Conservation (phyloP, 2,888 invertebrate species). For the Drosophila putrida region DNA sequence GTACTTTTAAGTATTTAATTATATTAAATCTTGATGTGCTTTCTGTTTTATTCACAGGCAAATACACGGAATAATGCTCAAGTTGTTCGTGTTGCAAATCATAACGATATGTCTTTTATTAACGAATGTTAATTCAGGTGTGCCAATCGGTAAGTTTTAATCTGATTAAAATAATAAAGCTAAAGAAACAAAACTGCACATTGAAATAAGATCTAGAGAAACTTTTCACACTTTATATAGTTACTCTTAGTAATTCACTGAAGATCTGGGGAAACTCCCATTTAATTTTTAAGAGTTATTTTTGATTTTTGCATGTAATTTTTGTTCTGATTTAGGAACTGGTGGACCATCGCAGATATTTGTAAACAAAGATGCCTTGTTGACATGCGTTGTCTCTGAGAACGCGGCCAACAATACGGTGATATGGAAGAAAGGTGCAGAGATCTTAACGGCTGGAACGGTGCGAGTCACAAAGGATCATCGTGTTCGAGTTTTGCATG, state of each 20-base stretch:
- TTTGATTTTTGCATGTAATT: background rate
- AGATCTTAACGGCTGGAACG: conserved; percentile 91
- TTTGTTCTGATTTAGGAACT: conserved; percentile 72
- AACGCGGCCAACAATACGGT: conserved; percentile 88
- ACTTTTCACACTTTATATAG: background rate
- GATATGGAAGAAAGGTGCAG: conserved; percentile 91
- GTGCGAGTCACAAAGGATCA: conserved; percentile 91
- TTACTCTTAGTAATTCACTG: no score
- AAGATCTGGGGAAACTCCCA: no score
- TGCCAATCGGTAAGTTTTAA: conserved; percentile 79
- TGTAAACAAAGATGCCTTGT: conserved; percentile 91
- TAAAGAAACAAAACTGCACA: background rate
- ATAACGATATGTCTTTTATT: conserved; percentile 80
- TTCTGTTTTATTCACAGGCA: conserved; percentile 14
- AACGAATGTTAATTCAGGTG: conserved; percentile 81
- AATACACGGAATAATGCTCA: conserved; percentile 77
- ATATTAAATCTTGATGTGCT: background rate
- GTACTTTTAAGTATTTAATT: background rate
- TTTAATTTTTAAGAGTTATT: background rate
- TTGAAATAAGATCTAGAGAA: background rate
- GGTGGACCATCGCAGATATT: conserved; percentile 86
- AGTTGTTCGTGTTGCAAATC: conserved; percentile 75
- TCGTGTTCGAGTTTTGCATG: conserved; percentile 91
- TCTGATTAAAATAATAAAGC: background rate
- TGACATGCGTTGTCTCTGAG: conserved; percentile 92